These are phyloP conservation scores for Hypotaenidia philippensis DNA, from an alignment of 2,797 vertebrate species.

Conservation along the genomic window DNA sequence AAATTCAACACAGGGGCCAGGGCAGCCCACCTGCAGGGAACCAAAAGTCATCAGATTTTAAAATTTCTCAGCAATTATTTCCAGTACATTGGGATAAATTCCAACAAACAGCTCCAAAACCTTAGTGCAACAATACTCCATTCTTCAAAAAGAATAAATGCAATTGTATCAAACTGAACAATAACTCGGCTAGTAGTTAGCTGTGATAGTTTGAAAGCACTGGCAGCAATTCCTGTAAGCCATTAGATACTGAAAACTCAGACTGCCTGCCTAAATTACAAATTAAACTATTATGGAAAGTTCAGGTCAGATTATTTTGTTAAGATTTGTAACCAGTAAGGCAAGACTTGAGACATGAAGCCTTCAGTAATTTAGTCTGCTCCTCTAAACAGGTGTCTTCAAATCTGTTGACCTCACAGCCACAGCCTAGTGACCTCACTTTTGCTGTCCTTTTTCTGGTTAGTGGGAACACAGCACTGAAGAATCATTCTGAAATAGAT, in stretches of 20 bases:
- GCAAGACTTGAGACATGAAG: not conserved
- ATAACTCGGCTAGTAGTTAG: not conserved
- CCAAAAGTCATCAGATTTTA: not conserved
- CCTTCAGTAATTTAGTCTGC: not conserved
- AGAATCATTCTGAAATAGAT: not conserved
- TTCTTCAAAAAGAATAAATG: slow-evolving; percentile 16
- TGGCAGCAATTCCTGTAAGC: not conserved
- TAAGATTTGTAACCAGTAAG: not conserved
- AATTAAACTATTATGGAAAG: not conserved
- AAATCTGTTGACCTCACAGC: not conserved
- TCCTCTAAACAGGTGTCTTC: not conserved
- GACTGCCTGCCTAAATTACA: not conserved
- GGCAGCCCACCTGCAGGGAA: not conserved
- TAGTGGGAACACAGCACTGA: not conserved
- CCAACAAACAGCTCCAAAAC: not conserved
- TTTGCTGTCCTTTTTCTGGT: not conserved
- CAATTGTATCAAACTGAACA: not conserved
- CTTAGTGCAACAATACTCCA: not conserved
- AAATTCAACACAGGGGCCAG: not conserved
- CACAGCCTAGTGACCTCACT: not conserved
- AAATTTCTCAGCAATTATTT: not conserved
- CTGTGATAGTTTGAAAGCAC: not conserved
- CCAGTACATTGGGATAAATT: not conserved
- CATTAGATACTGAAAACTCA: not conserved
- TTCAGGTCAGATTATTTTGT: not conserved